Evolutionary conservation across 2,888 invertebrate species (phyloP), one percentile per base, ranked within the genome.

Genomic region (Ischnus inquisitorius): DNA sequence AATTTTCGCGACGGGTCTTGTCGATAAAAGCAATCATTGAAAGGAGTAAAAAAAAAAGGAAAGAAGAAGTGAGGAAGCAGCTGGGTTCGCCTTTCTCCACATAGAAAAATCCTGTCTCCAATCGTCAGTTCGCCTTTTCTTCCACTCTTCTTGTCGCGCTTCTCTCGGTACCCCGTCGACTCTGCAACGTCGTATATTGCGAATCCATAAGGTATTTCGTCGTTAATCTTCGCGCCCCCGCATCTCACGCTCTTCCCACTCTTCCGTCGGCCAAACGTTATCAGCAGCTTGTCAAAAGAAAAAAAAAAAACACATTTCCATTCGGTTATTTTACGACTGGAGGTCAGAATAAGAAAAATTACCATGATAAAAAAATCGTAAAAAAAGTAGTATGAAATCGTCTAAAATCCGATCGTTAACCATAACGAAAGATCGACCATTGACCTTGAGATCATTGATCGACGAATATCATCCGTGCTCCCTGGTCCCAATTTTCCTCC

Each of bases 11-110:
- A 74, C 34, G 8, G 25, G 19, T 5, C 43, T 65, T 57, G 68
- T 60, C 48, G 75, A 76, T 79, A 60, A 75, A 83, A 83, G 69
- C 79, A 83, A 83, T 83, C 83, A 43, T 67, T 76, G 71, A 51
- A 25, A 60, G 51, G 46, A 64, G 60, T 67, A 39, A 62, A 77
- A 8, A 64, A 39, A 62, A 41, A 62, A 64, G 34, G 16, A 41
- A 41, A 10, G 8, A 80, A 74, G 72, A 72, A 22, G 10, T 10
- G 28, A 46, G 43, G 60, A 51, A 77, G 67, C 83, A 77, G 76
- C 76, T 80, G 72, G 34, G 41, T 46, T 62, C n/a, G n/a, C 41
- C 54, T 67, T 16, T 48, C n/a, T 12, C 34, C 3, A 51, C 22
- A 60, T 43, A 76, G 64, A 78, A 46, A 71, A 51, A 74, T 28